phyloP scores from a whole-genome alignment of 1,140 invertebrate genomes.

The Bacillus rossius region DNA sequence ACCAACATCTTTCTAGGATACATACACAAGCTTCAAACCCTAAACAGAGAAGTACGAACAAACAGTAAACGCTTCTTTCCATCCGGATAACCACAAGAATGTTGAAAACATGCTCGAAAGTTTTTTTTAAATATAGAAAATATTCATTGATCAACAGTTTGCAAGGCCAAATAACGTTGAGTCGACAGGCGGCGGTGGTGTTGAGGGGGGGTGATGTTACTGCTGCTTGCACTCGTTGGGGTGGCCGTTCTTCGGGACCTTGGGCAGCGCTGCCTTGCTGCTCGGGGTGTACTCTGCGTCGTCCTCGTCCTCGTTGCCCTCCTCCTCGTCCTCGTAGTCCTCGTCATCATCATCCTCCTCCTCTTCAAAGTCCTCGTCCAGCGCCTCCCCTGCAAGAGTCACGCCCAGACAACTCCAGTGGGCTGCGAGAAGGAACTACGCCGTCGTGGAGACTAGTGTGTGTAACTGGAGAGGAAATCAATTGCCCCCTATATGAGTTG shows the following conservation, averaged over 20 bases:
- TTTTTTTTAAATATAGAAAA: background rate
- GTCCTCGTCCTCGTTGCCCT: slow-evolving; percentile 37
- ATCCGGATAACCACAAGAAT: background rate
- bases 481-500: background rate
- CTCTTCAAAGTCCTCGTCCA: slow-evolving; percentile 71
- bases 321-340: slow-evolving; percentile 37
- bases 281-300: slow-evolving; percentile 27
- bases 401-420: no score
- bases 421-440: background rate
- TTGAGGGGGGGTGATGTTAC: slow-evolving; percentile 30
- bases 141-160: slow-evolving; percentile 1
- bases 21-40: background rate
- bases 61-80: background rate
- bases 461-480: background rate
- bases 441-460: background rate
- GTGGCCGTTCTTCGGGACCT: slow-evolving; percentile 26
- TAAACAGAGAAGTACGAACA: background rate
- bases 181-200: no score
- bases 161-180: slow-evolving; percentile 7
- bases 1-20: background rate
- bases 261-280: slow-evolving; percentile 23
- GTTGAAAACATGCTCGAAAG: background rate
- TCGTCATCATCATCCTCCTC: slow-evolving; percentile 61
- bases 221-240: slow-evolving; percentile 46
- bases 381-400: slow-evolving; percentile 59